Conservation (phyloP, 2,888 invertebrate genomes). For the Kuschelorhynchus macadamiae region DNA sequence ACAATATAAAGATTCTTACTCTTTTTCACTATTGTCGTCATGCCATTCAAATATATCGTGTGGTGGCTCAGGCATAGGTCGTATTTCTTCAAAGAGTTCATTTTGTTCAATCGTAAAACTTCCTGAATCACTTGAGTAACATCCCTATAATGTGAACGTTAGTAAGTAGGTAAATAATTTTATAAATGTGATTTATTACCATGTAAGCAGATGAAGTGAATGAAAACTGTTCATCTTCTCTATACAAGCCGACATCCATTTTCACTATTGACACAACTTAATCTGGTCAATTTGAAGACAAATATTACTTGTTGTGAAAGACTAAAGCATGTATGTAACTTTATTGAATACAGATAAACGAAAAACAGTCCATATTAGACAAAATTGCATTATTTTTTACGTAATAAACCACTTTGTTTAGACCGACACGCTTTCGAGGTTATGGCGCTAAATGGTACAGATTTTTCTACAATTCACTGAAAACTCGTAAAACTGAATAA, state of each 20-base stretch:
- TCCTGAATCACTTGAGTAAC: conserved; percentile 48
- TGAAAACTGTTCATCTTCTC: conserved; percentile 70
- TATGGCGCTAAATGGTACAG: conserved; percentile 53
- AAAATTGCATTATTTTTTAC: conserved; percentile 40
- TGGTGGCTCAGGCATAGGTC: conserved; percentile 35
- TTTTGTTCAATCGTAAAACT: conserved; percentile 33
- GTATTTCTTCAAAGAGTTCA: conserved; percentile 33
- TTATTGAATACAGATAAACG: not conserved
- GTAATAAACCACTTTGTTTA: conserved; percentile 51
- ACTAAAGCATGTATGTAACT: not conserved
- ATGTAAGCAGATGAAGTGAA: conserved; percentile 51
- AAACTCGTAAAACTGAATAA: conserved; percentile 20
- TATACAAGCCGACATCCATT: conserved; percentile 72
- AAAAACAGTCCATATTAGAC: not conserved
- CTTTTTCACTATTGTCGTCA: conserved; percentile 61
- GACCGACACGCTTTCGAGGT: conserved; percentile 54
- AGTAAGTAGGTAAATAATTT: not conserved
- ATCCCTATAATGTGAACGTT: conserved; percentile 42
- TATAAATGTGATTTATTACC: conserved; percentile 34
- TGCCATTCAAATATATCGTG: conserved; percentile 52
- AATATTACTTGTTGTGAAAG: conserved; percentile 12
- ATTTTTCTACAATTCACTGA: conserved; percentile 48
- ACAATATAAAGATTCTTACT: conserved; percentile 62
- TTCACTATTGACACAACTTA: conserved; percentile 50
- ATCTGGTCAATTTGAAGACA: conserved; percentile 8